Conservation (phyloP, 1,140 invertebrate genomes). For the Popillia japonica region DNA sequence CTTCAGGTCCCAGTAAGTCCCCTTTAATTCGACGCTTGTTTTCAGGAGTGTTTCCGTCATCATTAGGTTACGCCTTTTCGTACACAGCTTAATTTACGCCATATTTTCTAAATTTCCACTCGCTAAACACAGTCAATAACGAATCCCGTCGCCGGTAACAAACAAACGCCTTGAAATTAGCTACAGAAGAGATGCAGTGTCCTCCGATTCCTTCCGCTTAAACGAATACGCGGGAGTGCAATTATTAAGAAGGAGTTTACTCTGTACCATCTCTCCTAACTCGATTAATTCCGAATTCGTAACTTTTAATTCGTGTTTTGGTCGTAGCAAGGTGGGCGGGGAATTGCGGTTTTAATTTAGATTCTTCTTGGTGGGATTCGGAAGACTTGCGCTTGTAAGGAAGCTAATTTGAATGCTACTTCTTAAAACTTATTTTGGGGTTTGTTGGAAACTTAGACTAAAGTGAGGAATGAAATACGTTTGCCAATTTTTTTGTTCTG, state of each 20-base stretch:
- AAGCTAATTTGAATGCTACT: neutral
- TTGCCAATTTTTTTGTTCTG: no score
- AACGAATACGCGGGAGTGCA: neutral
- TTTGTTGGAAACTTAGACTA: neutral
- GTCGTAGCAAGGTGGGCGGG: neutral
- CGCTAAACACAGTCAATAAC: no score
- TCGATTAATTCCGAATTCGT: neutral
- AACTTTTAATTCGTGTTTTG: constrained; percentile 3
- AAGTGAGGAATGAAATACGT: no score
- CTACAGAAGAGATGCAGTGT: neutral
- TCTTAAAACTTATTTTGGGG: neutral
- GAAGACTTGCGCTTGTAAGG: neutral
- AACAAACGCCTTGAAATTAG: neutral
- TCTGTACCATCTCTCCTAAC: no score
- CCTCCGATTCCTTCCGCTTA: neutral
- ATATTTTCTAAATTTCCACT: no score
- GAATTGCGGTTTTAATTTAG: neutral
- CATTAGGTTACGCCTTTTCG: no score
- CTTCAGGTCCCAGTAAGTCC: no score
- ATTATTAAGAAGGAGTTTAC: neutral
- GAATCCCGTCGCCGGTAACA: no score
- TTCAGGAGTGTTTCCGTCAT: no score
- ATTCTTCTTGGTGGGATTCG: neutral
- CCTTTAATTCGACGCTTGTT: no score
- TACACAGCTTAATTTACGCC: no score